Conservation (phyloP, 2,888 invertebrate genomes). For the Lumbricus terrestris region DNA sequence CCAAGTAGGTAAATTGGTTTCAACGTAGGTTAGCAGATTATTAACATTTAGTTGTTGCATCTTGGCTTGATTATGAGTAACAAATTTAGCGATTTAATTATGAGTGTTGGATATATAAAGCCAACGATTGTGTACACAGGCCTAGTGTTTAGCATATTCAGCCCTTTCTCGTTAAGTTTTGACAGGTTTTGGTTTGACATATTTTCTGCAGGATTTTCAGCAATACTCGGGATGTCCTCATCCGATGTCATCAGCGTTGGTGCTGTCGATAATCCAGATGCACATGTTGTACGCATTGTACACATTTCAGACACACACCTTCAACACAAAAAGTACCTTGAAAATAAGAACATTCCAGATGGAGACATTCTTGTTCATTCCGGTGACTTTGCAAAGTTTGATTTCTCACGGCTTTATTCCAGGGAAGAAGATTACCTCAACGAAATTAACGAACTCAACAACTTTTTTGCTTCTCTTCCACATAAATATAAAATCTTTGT, state of each 20-base stretch:
- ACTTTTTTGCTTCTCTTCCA: constrained; percentile 45
- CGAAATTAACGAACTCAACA: constrained; percentile 32
- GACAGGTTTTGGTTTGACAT: neutral
- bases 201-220: neutral
- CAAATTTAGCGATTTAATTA: neutral
- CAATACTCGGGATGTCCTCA: neutral
- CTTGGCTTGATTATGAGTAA: neutral
- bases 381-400: constrained; percentile 46
- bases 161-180: neutral
- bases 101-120: neutral
- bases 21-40: neutral
- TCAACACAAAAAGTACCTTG: constrained; percentile 40
- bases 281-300: constrained; percentile 41
- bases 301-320: constrained; percentile 52
- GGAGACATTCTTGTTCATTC: constrained; percentile 52
- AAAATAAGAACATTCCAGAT: constrained; percentile 40
- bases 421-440: constrained; percentile 36
- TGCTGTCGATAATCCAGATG: neutral
- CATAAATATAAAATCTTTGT: constrained; percentile 50
- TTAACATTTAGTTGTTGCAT: neutral
- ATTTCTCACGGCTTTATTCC: constrained; percentile 24
- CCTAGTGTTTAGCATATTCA: neutral
- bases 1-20: neutral
- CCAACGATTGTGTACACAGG: too few relatives aligned
- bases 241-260: neutral